These are phyloP conservation scores for Heptranchias perlo DNA, from an alignment of 2,113 vertebrate species.

Conservation along the genomic window DNA sequence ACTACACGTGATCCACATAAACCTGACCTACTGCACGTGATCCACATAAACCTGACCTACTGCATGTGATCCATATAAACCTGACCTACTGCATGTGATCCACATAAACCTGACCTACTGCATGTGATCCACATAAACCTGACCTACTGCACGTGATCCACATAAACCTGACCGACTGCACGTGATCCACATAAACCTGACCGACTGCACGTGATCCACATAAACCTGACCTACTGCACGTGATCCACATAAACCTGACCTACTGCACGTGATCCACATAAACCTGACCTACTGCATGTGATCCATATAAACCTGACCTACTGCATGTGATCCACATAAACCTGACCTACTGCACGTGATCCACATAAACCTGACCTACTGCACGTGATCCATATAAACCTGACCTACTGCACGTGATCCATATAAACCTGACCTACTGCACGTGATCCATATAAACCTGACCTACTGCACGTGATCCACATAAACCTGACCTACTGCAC, in stretches of 20 bases:
- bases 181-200: not conserved
- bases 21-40: not conserved
- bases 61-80: not conserved
- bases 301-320: not conserved
- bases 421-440: too few relatives aligned
- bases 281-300: not conserved
- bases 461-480: not conserved
- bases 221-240: not conserved
- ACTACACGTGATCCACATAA: not conserved
- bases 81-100: not conserved
- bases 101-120: too few relatives aligned
- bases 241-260: not conserved
- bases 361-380: too few relatives aligned
- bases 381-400: not conserved
- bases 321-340: not conserved
- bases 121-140: not conserved
- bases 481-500: not conserved
- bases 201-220: not conserved
- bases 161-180: not conserved
- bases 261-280: not conserved
- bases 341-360: not conserved
- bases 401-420: not conserved
- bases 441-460: not conserved
- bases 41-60: too few relatives aligned
- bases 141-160: not conserved